phyloP scores from a whole-genome alignment of 2,113 vertebrate species.

The Beaufortia kweichowensis region DNA sequence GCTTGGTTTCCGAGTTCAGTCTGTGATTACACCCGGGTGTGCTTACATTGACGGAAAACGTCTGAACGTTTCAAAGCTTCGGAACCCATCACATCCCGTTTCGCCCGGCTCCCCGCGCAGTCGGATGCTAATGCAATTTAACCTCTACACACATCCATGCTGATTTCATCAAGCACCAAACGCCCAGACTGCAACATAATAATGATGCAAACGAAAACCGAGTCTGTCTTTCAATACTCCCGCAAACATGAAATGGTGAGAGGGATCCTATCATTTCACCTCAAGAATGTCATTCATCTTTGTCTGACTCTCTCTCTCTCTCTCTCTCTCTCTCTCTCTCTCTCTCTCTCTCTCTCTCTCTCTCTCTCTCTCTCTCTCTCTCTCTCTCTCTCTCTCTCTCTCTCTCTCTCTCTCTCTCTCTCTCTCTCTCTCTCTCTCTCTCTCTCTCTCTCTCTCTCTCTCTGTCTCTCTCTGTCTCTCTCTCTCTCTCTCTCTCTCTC shows the following conservation, averaged over 20 bases:
- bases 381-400: neutral
- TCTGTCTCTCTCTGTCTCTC: constrained; percentile 39
- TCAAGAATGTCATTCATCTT: constrained; percentile 52
- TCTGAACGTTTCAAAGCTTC: constrained; percentile 44
- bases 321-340: neutral
- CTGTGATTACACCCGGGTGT: constrained; percentile 36
- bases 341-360: too few relatives aligned
- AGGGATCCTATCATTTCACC: constrained; percentile 38
- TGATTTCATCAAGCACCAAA: constrained; percentile 43
- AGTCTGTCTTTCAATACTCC: constrained; percentile 27
- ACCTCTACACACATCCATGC: constrained; percentile 28
- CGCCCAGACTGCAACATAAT: constrained; percentile 39
- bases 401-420: constrained; percentile 17
- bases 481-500: neutral
- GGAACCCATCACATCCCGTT: constrained; percentile 30
- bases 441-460: neutral
- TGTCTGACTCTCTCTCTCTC: constrained; percentile 8
- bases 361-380: constrained; percentile 43
- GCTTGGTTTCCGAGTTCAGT: constrained; percentile 27
- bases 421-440: constrained; percentile 7
- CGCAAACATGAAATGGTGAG: neutral
- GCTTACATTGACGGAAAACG: constrained; percentile 28
- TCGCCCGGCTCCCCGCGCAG: constrained; percentile 4
- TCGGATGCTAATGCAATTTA: constrained; percentile 50
- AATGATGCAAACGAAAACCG: constrained; percentile 29